phyloP scores from a whole-genome alignment of 2,113 vertebrate species.

The Eptesicus fuscus region DNA sequence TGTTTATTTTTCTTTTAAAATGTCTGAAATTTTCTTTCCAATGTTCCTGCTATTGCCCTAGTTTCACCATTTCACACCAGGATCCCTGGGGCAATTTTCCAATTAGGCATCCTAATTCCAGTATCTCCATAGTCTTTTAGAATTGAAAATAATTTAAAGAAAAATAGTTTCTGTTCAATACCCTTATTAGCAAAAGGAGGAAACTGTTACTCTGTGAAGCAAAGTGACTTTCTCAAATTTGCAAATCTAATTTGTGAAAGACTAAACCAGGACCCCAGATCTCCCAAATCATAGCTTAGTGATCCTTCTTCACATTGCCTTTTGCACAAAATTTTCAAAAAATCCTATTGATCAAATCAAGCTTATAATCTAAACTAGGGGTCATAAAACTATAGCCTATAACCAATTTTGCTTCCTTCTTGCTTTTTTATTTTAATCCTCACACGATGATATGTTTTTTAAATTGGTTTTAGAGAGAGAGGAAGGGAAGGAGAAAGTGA shows the following conservation, averaged over 20 bases:
- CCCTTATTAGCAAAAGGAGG: constrained; percentile 27
- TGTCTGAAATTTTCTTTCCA: not conserved
- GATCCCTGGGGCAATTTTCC: not conserved
- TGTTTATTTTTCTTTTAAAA: not conserved
- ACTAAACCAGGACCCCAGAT: not conserved
- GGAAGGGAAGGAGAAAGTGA: not conserved
- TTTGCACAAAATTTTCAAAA: not conserved
- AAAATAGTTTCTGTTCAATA: not conserved
- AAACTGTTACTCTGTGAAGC: not conserved
- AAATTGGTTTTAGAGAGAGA: not conserved
- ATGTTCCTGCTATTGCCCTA: not conserved
- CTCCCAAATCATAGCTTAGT: not conserved
- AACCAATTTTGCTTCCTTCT: not conserved
- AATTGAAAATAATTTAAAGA: constrained; percentile 21
- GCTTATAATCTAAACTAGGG: not conserved
- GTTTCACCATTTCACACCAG: not conserved
- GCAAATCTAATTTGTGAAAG: not conserved
- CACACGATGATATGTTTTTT: not conserved
- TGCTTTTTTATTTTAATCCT: not conserved
- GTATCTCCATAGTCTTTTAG: not conserved
- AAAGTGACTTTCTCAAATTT: constrained; percentile 21
- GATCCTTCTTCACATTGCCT: not conserved
- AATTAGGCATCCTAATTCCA: not conserved
- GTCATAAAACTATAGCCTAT: not conserved
- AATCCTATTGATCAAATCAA: not conserved